These are phyloP conservation scores for Coracias cyanogaster DNA, from an alignment of 2,797 vertebrate species.

Conservation along the genomic window DNA sequence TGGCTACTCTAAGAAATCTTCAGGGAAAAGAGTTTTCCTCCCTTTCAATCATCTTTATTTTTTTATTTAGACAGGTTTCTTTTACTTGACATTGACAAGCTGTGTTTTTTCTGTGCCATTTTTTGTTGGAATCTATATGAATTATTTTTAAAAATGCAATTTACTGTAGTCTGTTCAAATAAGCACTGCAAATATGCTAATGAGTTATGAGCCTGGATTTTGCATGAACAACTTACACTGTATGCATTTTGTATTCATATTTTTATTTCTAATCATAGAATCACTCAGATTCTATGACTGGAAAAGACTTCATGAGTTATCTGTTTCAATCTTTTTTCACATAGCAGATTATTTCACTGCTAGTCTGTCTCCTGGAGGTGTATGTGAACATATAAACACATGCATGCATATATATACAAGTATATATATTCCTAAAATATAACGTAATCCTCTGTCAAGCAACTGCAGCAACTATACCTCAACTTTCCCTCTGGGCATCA, in stretches of 20 bases:
- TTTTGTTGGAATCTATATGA: not conserved
- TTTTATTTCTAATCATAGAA: slow-evolving; percentile 10
- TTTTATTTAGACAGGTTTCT: slow-evolving; percentile 21
- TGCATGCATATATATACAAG: not conserved
- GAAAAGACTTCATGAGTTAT: slow-evolving; percentile 5
- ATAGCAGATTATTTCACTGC: not conserved
- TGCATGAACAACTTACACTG: not conserved
- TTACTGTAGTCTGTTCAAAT: not conserved
- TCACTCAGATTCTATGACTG: not conserved
- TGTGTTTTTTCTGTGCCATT: not conserved
- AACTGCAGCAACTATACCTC: not conserved
- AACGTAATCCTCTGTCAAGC: not conserved
- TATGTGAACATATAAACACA: not conserved
- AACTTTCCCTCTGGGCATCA: not conserved
- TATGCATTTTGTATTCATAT: not conserved
- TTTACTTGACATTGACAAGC: not conserved
- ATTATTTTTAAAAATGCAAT: slow-evolving; percentile 30
- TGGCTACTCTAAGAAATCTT: not conserved
- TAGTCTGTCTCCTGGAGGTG: not conserved
- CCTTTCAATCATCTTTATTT: not conserved
- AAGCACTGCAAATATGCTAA: slow-evolving; percentile 5
- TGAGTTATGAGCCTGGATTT: slow-evolving; percentile 5
- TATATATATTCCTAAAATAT: not conserved
- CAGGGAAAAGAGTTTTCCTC: not conserved
- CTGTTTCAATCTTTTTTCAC: not conserved